phyloP scores from a whole-genome alignment of 2,888 invertebrate genomes.

The Caenorhabditis virilis region DNA sequence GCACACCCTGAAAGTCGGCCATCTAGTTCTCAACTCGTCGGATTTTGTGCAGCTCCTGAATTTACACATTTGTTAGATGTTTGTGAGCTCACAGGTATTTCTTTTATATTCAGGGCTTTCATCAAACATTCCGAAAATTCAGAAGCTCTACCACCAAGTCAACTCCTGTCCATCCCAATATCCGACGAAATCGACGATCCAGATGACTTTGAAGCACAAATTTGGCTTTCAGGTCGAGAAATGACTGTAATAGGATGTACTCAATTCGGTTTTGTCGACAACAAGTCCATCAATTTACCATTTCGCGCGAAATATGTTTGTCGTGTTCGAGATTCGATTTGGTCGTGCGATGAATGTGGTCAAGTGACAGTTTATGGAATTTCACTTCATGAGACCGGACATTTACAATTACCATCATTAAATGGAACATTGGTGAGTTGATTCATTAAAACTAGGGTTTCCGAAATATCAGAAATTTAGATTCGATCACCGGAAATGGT shows the following conservation, averaged over 20 bases:
- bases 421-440: constrained; percentile 30
- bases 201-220: constrained; percentile 45
- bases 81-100: constrained; percentile 75
- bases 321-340: constrained; percentile 39
- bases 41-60: constrained; percentile 74
- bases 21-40: constrained; percentile 91
- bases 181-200: constrained; percentile 42
- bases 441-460: background rate
- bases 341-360: constrained; percentile 43
- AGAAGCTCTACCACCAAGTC: constrained; percentile 35
- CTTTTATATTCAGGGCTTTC: background rate
- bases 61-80: constrained; percentile 86
- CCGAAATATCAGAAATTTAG: constrained; percentile 6
- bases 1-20: constrained; percentile 82
- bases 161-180: constrained; percentile 30
- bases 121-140: constrained; percentile 15
- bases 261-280: constrained; percentile 68
- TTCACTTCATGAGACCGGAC: constrained; percentile 37
- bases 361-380: constrained; percentile 37
- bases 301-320: constrained; percentile 31
- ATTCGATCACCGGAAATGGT: constrained; percentile 43
- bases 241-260: constrained; percentile 67
- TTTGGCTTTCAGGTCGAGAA: constrained; percentile 60
- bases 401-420: constrained; percentile 39
- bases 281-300: constrained; percentile 48